Evolutionary conservation across 2,113 vertebrate species (phyloP).

Genomic region (Salvelinus namaycush): DNA sequence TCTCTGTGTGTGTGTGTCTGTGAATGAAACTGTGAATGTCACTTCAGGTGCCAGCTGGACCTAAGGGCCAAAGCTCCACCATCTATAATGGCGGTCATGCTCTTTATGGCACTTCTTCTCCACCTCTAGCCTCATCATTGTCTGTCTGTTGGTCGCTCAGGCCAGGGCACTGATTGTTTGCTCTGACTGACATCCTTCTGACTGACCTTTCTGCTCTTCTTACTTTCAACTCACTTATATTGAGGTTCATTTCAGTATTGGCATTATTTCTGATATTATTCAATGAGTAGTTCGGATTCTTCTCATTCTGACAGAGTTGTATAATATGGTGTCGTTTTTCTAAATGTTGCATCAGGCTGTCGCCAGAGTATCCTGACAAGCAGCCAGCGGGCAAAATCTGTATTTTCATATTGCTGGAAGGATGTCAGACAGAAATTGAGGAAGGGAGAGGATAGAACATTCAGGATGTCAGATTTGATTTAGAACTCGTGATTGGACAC

Average conservation of each 20-base stretch:
- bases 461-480: constrained; percentile 9
- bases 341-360: constrained; percentile 41
- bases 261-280: constrained; percentile 20
- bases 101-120: not conserved
- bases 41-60: not conserved
- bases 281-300: constrained; percentile 5
- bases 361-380: too few species aligned
- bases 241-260: not conserved
- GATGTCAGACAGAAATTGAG: constrained; percentile 30
- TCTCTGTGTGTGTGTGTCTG: not conserved
- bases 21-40: not conserved
- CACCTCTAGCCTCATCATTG: not conserved
- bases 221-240: not conserved
- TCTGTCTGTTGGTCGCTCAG: not conserved
- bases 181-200: not conserved
- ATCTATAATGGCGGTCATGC: not conserved
- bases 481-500: constrained; percentile 28
- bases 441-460: constrained; percentile 35
- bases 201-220: not conserved
- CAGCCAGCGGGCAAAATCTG: too few species aligned
- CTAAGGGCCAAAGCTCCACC: not conserved
- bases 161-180: not conserved
- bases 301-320: constrained; percentile 10
- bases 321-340: constrained; percentile 13
- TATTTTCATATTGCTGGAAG: too few species aligned